Percentiles rank a stretch among this genome's conserved stretches.
Evolutionary conservation across 2,888 invertebrate genomes (phyloP).

Genomic region (Megamerina dolium): DNA sequence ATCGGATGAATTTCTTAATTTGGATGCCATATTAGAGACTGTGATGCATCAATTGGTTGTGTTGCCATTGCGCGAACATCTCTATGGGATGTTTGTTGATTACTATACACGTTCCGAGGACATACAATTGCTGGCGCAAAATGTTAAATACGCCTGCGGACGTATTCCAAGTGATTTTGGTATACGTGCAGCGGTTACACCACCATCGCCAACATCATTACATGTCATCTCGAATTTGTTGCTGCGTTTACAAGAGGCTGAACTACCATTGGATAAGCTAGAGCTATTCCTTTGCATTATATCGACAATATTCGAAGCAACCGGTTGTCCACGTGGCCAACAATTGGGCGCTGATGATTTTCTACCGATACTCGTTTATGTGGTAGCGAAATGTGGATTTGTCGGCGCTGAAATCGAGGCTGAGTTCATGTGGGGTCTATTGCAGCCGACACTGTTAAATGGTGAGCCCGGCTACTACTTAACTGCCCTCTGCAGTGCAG

Average conservation of each 20-base stretch:
- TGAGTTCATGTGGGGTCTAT: constrained; percentile 90
- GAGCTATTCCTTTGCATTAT: constrained; percentile 86
- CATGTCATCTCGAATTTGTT: constrained; percentile 73
- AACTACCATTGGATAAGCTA: constrained; percentile 87
- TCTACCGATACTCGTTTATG: constrained; percentile 85
- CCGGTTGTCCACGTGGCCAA: constrained; percentile 45
- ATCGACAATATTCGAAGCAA: constrained; percentile 76
- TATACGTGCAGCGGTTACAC: constrained; percentile 61
- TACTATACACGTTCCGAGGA: constrained; percentile 74
- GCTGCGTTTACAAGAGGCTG: constrained; percentile 79
- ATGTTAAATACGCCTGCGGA: constrained; percentile 47
- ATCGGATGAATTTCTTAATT: constrained; percentile 86
- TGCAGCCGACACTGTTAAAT: constrained; percentile 83
- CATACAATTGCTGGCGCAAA: constrained; percentile 60
- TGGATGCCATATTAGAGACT: constrained; percentile 91
- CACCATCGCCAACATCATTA: constrained; percentile 69
- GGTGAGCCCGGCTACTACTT: constrained; percentile 95
- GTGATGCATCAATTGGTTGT: constrained; percentile 91
- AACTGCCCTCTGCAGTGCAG: constrained; percentile 88
- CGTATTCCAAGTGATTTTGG: constrained; percentile 45
- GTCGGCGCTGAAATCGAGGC: constrained; percentile 92
- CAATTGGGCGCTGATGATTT: constrained; percentile 79
- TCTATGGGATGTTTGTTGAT: constrained; percentile 79
- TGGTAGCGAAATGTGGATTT: constrained; percentile 81
- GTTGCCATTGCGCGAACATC: constrained; percentile 73